phyloP scores from a whole-genome alignment of 1,140 invertebrate genomes.

The Gryllus bimaculatus region DNA sequence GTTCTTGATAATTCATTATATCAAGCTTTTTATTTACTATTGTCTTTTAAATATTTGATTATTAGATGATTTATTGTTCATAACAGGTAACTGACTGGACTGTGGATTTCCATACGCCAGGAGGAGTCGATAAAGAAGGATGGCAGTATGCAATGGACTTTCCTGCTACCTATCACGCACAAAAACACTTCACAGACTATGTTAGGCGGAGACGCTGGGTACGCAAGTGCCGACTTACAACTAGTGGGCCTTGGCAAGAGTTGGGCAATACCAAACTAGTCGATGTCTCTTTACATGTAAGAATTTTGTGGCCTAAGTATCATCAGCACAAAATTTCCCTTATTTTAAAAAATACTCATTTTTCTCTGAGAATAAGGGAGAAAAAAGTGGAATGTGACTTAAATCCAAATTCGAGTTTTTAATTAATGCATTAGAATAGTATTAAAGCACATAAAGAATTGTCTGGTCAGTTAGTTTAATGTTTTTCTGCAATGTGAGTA shows the following conservation, averaged over 20 bases:
- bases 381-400: too few relatives aligned
- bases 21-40: too few relatives aligned
- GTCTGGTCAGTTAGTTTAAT: too few relatives aligned
- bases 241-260: slow-evolving; percentile 80
- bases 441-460: too few relatives aligned
- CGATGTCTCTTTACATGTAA: slow-evolving; percentile 67
- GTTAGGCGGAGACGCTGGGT: slow-evolving; percentile 78
- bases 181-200: slow-evolving; percentile 80
- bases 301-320: slow-evolving; percentile 15
- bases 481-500: too few relatives aligned
- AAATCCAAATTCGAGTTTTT: too few relatives aligned
- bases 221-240: slow-evolving; percentile 66
- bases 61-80: not conserved
- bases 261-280: slow-evolving; percentile 72
- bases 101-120: slow-evolving; percentile 76
- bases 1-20: too few relatives aligned
- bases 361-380: too few relatives aligned
- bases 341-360: not conserved
- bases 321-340: not conserved
- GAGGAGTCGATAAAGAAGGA: slow-evolving; percentile 81
- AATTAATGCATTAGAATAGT: too few relatives aligned
- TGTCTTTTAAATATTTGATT: too few relatives aligned
- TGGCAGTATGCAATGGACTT: slow-evolving; percentile 94
- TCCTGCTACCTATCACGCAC: slow-evolving; percentile 70
- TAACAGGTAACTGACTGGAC: slow-evolving; percentile 75